A percentile compares a stretch with the other conserved stretches of the same genome.
phyloP scores from a whole-genome alignment of 2,888 invertebrate genomes.

The Brachyopa scutellaris region DNA sequence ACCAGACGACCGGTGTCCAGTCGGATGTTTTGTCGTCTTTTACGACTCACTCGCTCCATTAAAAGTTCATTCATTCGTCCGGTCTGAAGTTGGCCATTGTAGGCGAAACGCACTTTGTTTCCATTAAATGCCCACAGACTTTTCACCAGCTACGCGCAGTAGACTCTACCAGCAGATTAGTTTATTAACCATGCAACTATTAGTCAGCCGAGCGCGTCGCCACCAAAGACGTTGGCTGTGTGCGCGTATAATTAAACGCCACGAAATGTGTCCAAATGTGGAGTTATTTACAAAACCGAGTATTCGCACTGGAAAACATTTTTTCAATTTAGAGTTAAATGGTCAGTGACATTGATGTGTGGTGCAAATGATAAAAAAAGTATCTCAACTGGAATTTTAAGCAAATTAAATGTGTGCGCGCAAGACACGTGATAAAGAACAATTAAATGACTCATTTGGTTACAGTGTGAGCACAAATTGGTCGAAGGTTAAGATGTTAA shows the following conservation, averaged over 20 bases:
- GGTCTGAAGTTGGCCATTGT: conserved; percentile 54
- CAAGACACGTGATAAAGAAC: not conserved
- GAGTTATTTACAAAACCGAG: conserved; percentile 14
- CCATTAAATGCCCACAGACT: conserved; percentile 28
- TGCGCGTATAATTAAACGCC: conserved; percentile 39
- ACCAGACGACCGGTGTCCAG: conserved; percentile 16
- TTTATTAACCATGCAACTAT: conserved; percentile 21
- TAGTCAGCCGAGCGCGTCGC: conserved; percentile 10
- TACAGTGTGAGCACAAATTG: not conserved
- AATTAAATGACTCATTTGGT: not conserved
- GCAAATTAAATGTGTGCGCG: not conserved
- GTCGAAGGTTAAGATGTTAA: conserved; percentile 12
- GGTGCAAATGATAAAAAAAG: not conserved
- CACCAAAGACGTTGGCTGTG: conserved; percentile 23
- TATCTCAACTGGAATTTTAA: conserved; percentile 29
- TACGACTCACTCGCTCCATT: conserved; percentile 43
- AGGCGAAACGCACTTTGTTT: conserved; percentile 58
- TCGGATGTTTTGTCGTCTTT: conserved; percentile 8
- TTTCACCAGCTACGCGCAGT: not conserved
- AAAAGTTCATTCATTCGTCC: conserved; percentile 54
- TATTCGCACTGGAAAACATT: conserved; percentile 33
- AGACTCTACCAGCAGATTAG: conserved; percentile 24
- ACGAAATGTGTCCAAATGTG: conserved; percentile 42
- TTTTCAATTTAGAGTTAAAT: conserved; percentile 50
- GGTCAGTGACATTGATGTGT: conserved; percentile 59